Conservation (phyloP, 2,888 invertebrate species). For the Pyrocoelia pectoralis region DNA sequence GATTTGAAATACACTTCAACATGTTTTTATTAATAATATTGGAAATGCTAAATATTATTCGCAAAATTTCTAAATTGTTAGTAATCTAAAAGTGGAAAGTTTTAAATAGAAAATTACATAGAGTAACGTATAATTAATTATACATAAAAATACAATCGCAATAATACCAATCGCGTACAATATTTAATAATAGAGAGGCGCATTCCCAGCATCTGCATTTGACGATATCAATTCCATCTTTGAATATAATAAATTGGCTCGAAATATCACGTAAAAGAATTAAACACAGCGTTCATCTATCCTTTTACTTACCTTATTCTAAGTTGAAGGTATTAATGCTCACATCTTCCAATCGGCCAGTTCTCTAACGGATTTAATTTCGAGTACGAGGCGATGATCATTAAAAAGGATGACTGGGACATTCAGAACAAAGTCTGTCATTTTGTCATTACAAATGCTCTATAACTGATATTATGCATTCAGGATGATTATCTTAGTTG, state of each 20-base stretch:
- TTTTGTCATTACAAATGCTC: constrained; percentile 60
- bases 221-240: constrained; percentile 51
- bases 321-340: constrained; percentile 59
- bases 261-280: constrained; percentile 62
- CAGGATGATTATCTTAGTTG: constrained; percentile 47
- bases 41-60: no score
- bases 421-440: constrained; percentile 57
- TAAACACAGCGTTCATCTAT: constrained; percentile 60
- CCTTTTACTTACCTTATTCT: constrained; percentile 61
- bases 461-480: constrained; percentile 59
- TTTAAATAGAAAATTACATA: constrained; percentile 23
- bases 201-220: constrained; percentile 37
- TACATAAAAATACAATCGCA: constrained; percentile 48
- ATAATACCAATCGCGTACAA: constrained; percentile 51
- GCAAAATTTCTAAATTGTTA: no score
- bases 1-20: no score
- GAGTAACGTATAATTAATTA: constrained; percentile 21
- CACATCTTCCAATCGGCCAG: constrained; percentile 52
- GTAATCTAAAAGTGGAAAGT: constrained; percentile 4
- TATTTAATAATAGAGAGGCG: constrained; percentile 52
- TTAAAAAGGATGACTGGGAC: constrained; percentile 48
- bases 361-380: background rate
- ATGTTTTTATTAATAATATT: no score
- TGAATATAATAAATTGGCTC: constrained; percentile 59
- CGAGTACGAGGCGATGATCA: background rate